A percentile compares a stretch with the other conserved stretches of the same genome.
phyloP scores from a whole-genome alignment of 2,888 invertebrate species.

The Omphaloscelis lunosa region DNA sequence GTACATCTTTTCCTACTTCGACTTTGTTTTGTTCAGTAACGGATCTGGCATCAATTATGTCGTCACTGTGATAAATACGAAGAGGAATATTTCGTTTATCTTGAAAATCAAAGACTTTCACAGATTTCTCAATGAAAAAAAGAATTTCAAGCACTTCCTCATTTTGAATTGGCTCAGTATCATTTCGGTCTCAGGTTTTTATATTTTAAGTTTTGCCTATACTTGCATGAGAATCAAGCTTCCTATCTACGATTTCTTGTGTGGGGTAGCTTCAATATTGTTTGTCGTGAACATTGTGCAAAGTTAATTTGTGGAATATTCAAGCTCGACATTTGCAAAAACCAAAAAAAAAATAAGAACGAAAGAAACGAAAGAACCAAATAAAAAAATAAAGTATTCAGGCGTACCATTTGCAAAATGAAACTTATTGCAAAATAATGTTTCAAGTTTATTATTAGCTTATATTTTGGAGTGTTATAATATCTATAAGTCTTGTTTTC shows the following conservation, averaged over 20 bases:
- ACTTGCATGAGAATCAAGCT: neutral
- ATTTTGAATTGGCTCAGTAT: constrained; percentile 35
- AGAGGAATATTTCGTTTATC: constrained; percentile 21
- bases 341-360: too few species aligned
- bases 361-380: too few species aligned
- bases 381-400: too few species aligned
- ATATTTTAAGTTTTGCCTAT: neutral
- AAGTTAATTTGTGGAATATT: constrained; percentile 27
- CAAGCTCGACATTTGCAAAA: constrained; percentile 6
- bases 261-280: constrained; percentile 5
- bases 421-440: constrained; percentile 12
- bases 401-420: too few species aligned
- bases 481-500: constrained; percentile 26
- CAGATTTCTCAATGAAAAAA: constrained; percentile 16
- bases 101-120: constrained; percentile 39
- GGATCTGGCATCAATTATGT: constrained; percentile 24
- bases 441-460: constrained; percentile 33
- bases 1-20: constrained; percentile 28
- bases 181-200: neutral
- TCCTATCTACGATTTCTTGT: constrained; percentile 15
- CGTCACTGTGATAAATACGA: constrained; percentile 20
- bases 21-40: constrained; percentile 12
- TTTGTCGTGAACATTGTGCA: constrained; percentile 25
- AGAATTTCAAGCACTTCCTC: constrained; percentile 17
- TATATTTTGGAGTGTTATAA: constrained; percentile 34